These are phyloP conservation scores for Brachionus manjavacas DNA, from an alignment of 1,140 invertebrate species.

Conservation along the genomic window DNA sequence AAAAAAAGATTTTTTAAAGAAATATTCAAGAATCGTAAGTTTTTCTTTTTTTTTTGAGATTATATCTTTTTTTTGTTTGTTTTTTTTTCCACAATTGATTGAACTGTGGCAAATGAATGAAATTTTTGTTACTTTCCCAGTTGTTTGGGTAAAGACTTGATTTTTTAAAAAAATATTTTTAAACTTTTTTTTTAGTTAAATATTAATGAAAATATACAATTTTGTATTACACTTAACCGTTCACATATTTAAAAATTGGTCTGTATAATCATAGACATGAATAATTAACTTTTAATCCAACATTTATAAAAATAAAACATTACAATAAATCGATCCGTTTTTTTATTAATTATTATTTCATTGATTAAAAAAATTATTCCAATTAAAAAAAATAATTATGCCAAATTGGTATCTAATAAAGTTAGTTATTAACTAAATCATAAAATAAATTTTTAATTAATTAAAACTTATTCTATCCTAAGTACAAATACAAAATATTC, in stretches of 20 bases:
- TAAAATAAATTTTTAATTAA: no score
- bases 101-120: not conserved
- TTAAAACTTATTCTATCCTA: no score
- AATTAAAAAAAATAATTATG: not conserved
- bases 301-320: slow-evolving; percentile 18
- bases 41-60: not conserved
- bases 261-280: not conserved
- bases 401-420: no score
- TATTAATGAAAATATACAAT: slow-evolving; percentile 7
- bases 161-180: not conserved
- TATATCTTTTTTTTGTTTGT: not conserved
- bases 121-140: not conserved
- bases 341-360: not conserved
- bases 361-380: not conserved
- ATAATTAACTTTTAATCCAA: not conserved
- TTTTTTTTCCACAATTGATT: not conserved
- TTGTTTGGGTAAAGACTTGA: not conserved
- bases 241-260: slow-evolving; percentile 6
- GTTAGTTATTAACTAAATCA: no score
- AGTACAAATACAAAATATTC: no score
- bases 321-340: not conserved
- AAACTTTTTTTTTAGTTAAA: not conserved
- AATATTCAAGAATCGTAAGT: slow-evolving; percentile 11
- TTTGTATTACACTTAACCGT: not conserved
- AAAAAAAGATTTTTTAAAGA: slow-evolving; percentile 4